Conservation (phyloP, 2,888 invertebrate species). For the Lissocephala sabroskyi region DNA sequence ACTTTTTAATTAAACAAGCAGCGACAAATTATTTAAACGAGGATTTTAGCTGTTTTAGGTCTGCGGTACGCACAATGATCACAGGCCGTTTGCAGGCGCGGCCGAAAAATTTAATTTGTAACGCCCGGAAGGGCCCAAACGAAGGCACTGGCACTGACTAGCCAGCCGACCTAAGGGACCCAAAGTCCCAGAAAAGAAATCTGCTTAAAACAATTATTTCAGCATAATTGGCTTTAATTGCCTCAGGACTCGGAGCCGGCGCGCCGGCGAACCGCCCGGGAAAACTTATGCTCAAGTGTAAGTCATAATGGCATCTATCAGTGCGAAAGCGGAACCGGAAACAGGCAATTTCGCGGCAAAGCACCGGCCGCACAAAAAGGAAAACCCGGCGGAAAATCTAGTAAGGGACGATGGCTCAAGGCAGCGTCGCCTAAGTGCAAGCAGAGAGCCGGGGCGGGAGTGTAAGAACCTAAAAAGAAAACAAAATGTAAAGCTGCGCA, state of each 20-base stretch:
- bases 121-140: too few relatives aligned
- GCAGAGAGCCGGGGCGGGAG: too few relatives aligned
- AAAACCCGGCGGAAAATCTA: not conserved
- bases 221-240: conserved; percentile 71
- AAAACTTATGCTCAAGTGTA: conserved; percentile 48
- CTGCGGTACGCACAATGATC: too few relatives aligned
- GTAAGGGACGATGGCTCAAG: too few relatives aligned
- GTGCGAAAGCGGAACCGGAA: conserved; percentile 66
- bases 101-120: too few relatives aligned
- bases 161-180: conserved; percentile 5
- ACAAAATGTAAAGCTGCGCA: conserved; percentile 31
- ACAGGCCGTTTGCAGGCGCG: too few relatives aligned
- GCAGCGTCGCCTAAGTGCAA: too few relatives aligned
- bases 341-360: conserved; percentile 68
- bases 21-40: conserved; percentile 61
- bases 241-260: conserved; percentile 23
- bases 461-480: too few relatives aligned
- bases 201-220: conserved; percentile 65
- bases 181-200: conserved; percentile 34
- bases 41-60: conserved; percentile 14
- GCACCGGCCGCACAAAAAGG: conserved; percentile 36
- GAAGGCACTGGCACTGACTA: too few relatives aligned
- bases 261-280: conserved; percentile 22
- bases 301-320: conserved; percentile 68
- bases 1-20: conserved; percentile 58